Base-by-base conservation (phyloP, 2,888 invertebrate species). In the Cryptophagus acutangulus region DNA sequence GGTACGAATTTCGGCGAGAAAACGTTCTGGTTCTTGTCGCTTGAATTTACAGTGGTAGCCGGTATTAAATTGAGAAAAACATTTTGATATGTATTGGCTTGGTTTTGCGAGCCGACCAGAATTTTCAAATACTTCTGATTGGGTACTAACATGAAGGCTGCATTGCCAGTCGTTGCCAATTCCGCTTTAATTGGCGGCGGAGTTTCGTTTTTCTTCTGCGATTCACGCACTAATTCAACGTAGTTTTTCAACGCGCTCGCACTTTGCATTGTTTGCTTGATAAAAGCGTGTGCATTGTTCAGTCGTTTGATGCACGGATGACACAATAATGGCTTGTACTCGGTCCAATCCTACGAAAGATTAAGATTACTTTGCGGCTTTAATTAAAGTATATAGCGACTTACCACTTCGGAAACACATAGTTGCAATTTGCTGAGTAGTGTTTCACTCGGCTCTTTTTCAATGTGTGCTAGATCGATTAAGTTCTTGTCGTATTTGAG, bases 341-440 rank as follows among this genome's bases (percentile, higher is more conserved):
- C 49, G 3, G 52, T 53, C 69, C 69, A 69, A 52, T 67, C 62
- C 69, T 69, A 47, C 24, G 43, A 63, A 58, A 6, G 13, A 37
- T n/a, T n/a, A n/a, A 31, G 6, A 6, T 13, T 9, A 13, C 15
- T 28, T 29, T 36, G 13, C 12, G 12, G 38, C 41, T 30, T 39
- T n/a, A n/a, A n/a, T n/a, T n/a, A n/a, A n/a, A n/a, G 36, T 41
- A 17, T 41, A 34, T 38, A 17, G 9, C 29, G 44, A 62, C 66
- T 50, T 54, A 69, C 69, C 63, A 68, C 66, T 65, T 68, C 69
- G 12, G 66, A 61, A 38, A 67, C 65, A 58, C 66, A 67, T 33
- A 58, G 54, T 50, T 62, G 57, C 38, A 69, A 56, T 59, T 68
- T 67, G 43, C 57, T 62, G 55, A 65, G 55, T 39, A 66, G 46